These are phyloP conservation scores for Hirundichthys speculiger DNA, from an alignment of 2,113 vertebrate genomes.

Conservation along the genomic window DNA sequence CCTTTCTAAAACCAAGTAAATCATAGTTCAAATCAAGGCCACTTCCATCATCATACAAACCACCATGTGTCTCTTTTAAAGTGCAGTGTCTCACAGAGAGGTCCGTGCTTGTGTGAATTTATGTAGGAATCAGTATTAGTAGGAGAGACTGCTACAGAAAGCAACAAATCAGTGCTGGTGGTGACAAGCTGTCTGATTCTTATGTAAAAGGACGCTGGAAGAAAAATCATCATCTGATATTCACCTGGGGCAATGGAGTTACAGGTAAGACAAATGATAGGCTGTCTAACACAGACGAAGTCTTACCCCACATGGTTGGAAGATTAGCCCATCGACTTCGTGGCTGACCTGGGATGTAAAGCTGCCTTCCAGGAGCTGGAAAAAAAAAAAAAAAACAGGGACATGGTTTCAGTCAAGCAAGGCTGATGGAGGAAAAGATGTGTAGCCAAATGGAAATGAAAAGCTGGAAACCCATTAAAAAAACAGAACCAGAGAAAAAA, in stretches of 20 bases:
- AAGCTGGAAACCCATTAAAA: conserved; percentile 14
- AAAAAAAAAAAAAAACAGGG: conserved; percentile 29
- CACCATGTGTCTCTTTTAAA: conserved; percentile 24
- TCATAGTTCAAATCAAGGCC: conserved; percentile 14
- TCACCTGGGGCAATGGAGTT: conserved; percentile 22
- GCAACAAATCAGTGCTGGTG: conserved; percentile 41
- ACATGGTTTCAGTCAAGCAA: conserved; percentile 22
- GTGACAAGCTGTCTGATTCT: conserved; percentile 46
- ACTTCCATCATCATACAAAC: conserved; percentile 17
- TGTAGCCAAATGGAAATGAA: background rate
- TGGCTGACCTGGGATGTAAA: conserved; percentile 98
- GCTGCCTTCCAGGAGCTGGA: conserved; percentile 95
- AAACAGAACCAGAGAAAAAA: too few relatives aligned
- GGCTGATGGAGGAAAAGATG: conserved; percentile 22
- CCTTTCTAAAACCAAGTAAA: background rate
- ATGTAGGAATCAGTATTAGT: conserved; percentile 7
- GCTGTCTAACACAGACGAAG: conserved; percentile 23
- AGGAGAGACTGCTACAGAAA: conserved; percentile 18
- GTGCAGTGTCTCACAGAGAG: conserved; percentile 16
- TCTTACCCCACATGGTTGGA: conserved; percentile 97
- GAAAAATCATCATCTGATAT: conserved; percentile 26
- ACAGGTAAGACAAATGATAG: conserved; percentile 38
- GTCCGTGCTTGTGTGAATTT: conserved; percentile 32
- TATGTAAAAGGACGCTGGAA: conserved; percentile 8
- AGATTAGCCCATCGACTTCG: conserved; percentile 97